Base-by-base conservation (phyloP, 2,888 invertebrate species). In the Ryuthela nishihirai region DNA sequence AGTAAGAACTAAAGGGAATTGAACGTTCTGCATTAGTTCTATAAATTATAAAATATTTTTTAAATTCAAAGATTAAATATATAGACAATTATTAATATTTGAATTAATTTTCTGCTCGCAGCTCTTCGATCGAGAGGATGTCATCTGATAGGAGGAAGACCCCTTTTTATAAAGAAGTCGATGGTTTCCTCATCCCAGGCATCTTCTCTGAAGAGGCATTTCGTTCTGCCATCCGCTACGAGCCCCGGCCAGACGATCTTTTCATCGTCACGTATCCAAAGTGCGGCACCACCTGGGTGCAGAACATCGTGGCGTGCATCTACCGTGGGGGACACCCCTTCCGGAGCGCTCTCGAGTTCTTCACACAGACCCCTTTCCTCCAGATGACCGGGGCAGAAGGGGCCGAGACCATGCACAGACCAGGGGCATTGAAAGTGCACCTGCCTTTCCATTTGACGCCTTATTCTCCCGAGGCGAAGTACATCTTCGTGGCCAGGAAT, bases 351-450 rank as follows among this genome's bases (percentile, higher is more conserved):
- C n/a, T 54, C 3, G 46, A 59, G 18, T 53, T 59, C n/a, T 34
- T 59, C 9, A 38, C 29, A 3, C 26, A 21, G 7, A 43, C 54
- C 12, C 59, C 59, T 29, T 62, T 58, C 36, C 29, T 62, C 9
- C 58, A 62, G 20, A 58, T 54, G 49, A 23, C 54, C 4, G 62
- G 62, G 9, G 47, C 59, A 1, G 58, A 63, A 18, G 50, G 46
- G 2, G 50, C 45, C 1, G 41, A 38, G 24, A 39, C 34, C 20
- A 63, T 64, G 53, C 40, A 53, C 3, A 21, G 47, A 3, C 67
- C 67, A 0, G 55, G 66, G 10, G 49, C 61, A 17, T 50, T 68
- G 25, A 65, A 66, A 29, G 29, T 29, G n/a, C 58, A 59, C 34
- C n/a, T 53, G 7, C 58, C 58, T 4, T 53, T 43, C 36, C 21